Evolutionary conservation across 2,888 invertebrate genomes (phyloP).

Genomic region (Drosophila quasianomalipes): DNA sequence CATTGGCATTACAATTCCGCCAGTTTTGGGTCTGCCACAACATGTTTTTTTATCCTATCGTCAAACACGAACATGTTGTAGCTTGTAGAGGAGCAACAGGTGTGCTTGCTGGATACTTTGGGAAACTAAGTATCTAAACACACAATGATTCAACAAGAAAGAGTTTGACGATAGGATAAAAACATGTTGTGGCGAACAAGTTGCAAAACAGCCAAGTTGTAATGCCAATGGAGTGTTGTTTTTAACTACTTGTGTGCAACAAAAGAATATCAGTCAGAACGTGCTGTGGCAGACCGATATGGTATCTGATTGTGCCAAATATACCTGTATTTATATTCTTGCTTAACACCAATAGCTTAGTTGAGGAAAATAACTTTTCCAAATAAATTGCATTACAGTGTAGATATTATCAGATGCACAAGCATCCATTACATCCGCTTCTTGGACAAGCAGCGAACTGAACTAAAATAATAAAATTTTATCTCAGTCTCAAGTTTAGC

Average conservation of each 20-base stretch:
- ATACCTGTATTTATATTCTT: neutral
- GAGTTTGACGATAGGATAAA: slow-evolving; percentile 9
- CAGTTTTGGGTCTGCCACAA: slow-evolving; percentile 13
- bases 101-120: neutral
- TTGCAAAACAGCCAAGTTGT: slow-evolving; percentile 1
- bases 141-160: neutral
- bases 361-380: neutral
- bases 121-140: slow-evolving; percentile 1
- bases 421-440: neutral
- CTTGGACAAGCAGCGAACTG: neutral
- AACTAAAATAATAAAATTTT: slow-evolving; percentile 13
- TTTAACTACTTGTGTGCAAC: neutral
- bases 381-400: neutral
- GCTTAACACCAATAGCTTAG: no score
- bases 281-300: neutral
- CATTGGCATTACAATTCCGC: neutral
- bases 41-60: slow-evolving; percentile 23
- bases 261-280: neutral
- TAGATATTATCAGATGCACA: neutral
- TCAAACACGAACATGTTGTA: slow-evolving; percentile 12
- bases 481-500: slow-evolving; percentile 6
- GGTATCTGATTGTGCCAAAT: neutral
- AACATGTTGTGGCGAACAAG: slow-evolving; percentile 31
- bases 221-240: neutral
- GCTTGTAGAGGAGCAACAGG: slow-evolving; percentile 10